Evolutionary conservation across 2,888 invertebrate genomes (phyloP).

Genomic region (Xestia xanthographa): DNA sequence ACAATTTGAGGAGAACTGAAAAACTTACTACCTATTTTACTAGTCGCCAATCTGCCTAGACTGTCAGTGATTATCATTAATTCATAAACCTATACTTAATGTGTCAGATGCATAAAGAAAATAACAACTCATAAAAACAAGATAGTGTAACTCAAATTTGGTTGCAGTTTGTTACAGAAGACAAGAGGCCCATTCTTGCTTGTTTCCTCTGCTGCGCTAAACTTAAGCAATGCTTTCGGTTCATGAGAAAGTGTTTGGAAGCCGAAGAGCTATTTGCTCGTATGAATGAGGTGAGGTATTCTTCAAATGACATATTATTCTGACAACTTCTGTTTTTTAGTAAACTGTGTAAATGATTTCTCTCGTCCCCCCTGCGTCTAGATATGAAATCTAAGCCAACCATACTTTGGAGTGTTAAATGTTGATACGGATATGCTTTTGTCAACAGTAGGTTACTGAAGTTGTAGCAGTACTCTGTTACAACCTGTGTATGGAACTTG

Average conservation of each 20-base stretch:
- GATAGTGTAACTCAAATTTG: neutral
- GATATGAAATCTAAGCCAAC: neutral
- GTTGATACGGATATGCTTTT: neutral
- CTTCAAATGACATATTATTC: neutral
- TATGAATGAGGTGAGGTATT: conserved; percentile 2
- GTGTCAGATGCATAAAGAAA: neutral
- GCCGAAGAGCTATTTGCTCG: neutral
- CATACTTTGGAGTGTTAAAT: neutral
- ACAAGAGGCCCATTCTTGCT: neutral
- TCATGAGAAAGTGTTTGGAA: neutral
- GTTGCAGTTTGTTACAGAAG: neutral
- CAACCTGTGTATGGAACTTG: too few species aligned
- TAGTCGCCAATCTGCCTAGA: neutral
- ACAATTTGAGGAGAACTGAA: neutral
- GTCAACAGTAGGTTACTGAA: neutral
- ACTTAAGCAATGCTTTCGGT: neutral
- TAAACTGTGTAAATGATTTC: neutral
- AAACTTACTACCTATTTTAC: neutral
- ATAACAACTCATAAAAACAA: neutral
- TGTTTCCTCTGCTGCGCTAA: neutral
- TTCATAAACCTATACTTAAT: neutral
- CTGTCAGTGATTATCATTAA: neutral
- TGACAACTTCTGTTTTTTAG: neutral
- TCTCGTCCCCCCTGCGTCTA: neutral
- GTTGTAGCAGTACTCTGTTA: too few species aligned